Evolutionary conservation across 2,888 invertebrate species (phyloP).

Genomic region (Eilema caniola): DNA sequence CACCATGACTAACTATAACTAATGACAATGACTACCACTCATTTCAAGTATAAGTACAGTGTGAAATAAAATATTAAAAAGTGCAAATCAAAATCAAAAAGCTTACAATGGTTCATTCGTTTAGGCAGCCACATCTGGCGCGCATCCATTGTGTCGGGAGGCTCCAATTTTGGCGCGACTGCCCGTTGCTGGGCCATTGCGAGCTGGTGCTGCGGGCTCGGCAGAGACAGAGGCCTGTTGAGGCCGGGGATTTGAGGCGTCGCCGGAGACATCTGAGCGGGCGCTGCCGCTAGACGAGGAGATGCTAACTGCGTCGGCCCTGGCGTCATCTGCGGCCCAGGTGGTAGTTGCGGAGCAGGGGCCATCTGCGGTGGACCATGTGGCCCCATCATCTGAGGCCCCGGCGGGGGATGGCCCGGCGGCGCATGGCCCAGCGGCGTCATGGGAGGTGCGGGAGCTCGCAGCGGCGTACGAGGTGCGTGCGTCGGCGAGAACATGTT

Average conservation of each 20-base stretch:
- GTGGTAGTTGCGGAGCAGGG: constrained; percentile 68
- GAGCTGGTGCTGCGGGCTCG: constrained; percentile 73
- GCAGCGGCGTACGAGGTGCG: constrained; percentile 72
- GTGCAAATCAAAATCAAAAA: constrained; percentile 68
- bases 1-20: constrained; percentile 3
- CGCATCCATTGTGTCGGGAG: constrained; percentile 87
- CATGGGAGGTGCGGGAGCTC: constrained; percentile 69
- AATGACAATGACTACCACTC: constrained; percentile 1
- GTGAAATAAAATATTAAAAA: constrained; percentile 53
- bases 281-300: constrained; percentile 78
- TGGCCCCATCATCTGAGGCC: constrained; percentile 60
- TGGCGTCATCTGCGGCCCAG: constrained; percentile 62
- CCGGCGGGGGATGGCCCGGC: constrained; percentile 50
- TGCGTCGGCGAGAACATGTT: constrained; percentile 81
- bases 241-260: constrained; percentile 80
- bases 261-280: constrained; percentile 81
- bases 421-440: constrained; percentile 51
- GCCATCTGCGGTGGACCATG: constrained; percentile 73
- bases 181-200: constrained; percentile 76
- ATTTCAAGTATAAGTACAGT: constrained; percentile 23
- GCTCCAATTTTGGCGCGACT: constrained; percentile 87
- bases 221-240: constrained; percentile 77
- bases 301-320: constrained; percentile 79
- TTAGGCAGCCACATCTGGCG: constrained; percentile 89
- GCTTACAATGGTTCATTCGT: constrained; percentile 90